Evolutionary conservation across 2,888 invertebrate genomes (phyloP).

Genomic region (Lamproptera curius): DNA sequence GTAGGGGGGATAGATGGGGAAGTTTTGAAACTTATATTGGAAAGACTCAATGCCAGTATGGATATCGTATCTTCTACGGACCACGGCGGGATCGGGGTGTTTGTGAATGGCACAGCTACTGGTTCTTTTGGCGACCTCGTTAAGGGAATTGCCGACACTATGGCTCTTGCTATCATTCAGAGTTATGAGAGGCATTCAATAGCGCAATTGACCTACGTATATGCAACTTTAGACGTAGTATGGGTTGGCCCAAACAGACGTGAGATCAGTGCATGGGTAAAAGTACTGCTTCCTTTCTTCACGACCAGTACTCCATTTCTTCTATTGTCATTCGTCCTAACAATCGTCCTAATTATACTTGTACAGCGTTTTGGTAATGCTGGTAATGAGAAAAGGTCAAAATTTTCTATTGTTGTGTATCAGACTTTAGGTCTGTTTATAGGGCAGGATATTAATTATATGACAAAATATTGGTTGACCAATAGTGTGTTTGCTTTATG

Average conservation of each 20-base stretch:
- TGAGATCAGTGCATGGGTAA: no score
- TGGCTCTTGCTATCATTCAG: slow-evolving; percentile 36
- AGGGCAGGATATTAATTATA: slow-evolving; percentile 41
- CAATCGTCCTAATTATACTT: slow-evolving; percentile 31
- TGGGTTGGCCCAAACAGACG: slow-evolving; percentile 46
- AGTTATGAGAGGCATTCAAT: slow-evolving; percentile 32
- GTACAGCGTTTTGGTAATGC: slow-evolving; percentile 28
- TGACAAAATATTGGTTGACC: no score
- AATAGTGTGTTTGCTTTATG: slow-evolving; percentile 41
- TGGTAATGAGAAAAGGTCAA: slow-evolving; percentile 3
- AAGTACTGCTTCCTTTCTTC: slow-evolving; percentile 41
- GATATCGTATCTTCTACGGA: slow-evolving; percentile 29
- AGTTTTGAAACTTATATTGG: slow-evolving; percentile 32
- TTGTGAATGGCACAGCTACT: slow-evolving; percentile 33
- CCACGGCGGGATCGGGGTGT: slow-evolving; percentile 30
- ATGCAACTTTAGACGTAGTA: slow-evolving; percentile 32
- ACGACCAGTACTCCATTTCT: slow-evolving; percentile 36
- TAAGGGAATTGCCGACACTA: slow-evolving; percentile 38
- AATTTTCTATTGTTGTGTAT: slow-evolving; percentile 29
- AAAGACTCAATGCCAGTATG: slow-evolving; percentile 40
- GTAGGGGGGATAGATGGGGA: slow-evolving; percentile 42
- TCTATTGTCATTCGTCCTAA: slow-evolving; percentile 30
- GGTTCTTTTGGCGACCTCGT: slow-evolving; percentile 39
- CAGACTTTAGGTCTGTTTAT: slow-evolving; percentile 43
- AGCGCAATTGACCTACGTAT: slow-evolving; percentile 37